Evolutionary conservation across 1,140 invertebrate genomes (phyloP), one percentile per base, ranked within the genome.

Genomic region (Thereuonema tuberculata): DNA sequence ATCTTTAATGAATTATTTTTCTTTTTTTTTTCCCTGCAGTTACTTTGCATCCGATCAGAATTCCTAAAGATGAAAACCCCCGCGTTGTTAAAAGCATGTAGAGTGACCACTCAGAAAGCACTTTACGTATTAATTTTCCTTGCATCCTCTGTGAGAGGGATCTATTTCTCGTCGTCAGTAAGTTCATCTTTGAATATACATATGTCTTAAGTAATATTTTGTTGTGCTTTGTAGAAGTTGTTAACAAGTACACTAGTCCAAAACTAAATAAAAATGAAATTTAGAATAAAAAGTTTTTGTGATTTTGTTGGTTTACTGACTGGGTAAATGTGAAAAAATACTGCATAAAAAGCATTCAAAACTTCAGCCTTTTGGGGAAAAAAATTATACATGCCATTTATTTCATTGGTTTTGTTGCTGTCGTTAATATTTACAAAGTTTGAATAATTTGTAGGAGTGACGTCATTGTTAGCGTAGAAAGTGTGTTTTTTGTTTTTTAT

Each of bases 161-260:
- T 88, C 25, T 93, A 93, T 71, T 94, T 93, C 67, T 86, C 89
- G 15, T 87, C 86, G 47, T 87, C 87, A 64, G 89, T 92, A 76
- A 82, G 80, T 80, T 63, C n/a, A n/a, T n/a, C n/a, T n/a, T n/a
- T n/a, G n/a, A n/a, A n/a, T n/a, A n/a, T n/a, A n/a, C n/a, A n/a
- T n/a, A n/a, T n/a, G n/a, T n/a, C n/a, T n/a, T n/a, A n/a, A n/a
- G n/a, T n/a, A n/a, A n/a, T n/a, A n/a, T n/a, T n/a, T n/a, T n/a
- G n/a, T n/a, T n/a, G n/a, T n/a, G n/a, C n/a, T n/a, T n/a, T n/a
- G n/a, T n/a, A n/a, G n/a, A n/a, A n/a, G n/a, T 27, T 62, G n/a
- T 54, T 17, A 48, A 55, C 43, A 28, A 15, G 14, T 3, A 54
- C 15, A 46, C 31, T 62, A n/a, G 12, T 43, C 26, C 46, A 58